Conservation (phyloP, 2,797 vertebrate genomes). For the Bradypodion pumilum region DNA sequence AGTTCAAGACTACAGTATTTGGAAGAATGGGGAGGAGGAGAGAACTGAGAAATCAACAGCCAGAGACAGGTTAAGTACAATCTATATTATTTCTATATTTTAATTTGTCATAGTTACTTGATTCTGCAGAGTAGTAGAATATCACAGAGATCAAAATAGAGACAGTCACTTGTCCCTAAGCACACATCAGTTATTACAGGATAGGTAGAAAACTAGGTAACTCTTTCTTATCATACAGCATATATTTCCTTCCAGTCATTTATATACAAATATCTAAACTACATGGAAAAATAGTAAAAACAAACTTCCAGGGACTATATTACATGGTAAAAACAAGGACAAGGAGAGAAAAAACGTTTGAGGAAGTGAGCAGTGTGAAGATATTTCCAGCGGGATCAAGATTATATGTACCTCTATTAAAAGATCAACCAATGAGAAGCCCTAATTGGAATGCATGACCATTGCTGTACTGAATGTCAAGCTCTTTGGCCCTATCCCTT, state of each 20-base stretch:
- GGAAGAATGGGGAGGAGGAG: background rate
- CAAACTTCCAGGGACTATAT: constrained; percentile 59
- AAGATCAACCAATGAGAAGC: constrained; percentile 17
- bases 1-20: background rate
- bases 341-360: constrained; percentile 20
- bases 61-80: constrained; percentile 70
- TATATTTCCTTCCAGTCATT: constrained; percentile 70
- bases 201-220: constrained; percentile 86
- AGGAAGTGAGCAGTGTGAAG: constrained; percentile 41
- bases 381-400: constrained; percentile 26
- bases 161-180: constrained; percentile 77
- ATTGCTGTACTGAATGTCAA: background rate
- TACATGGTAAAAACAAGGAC: constrained; percentile 58
- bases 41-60: constrained; percentile 47
- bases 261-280: constrained; percentile 83
- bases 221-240: constrained; percentile 76
- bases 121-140: constrained; percentile 75
- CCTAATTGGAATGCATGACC: constrained; percentile 10
- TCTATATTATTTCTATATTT: constrained; percentile 79
- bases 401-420: background rate
- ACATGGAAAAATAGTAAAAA: constrained; percentile 71
- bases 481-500: constrained; percentile 33
- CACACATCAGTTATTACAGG: constrained; percentile 75
- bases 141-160: constrained; percentile 83
- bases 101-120: constrained; percentile 76